These are phyloP conservation scores for Amyelois transitella DNA, from an alignment of 1,140 invertebrate genomes.

Conservation along the genomic window DNA sequence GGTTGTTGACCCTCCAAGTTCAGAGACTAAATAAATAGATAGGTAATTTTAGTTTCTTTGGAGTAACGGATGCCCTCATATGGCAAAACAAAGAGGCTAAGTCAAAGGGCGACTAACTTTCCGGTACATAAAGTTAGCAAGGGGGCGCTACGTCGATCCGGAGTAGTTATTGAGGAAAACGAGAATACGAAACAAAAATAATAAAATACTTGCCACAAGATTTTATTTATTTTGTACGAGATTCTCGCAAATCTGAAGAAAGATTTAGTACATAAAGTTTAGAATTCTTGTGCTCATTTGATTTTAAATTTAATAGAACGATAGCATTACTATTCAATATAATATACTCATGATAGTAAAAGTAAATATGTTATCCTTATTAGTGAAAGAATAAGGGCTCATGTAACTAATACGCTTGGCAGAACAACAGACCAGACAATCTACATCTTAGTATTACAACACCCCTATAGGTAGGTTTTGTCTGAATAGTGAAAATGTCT, in stretches of 20 bases:
- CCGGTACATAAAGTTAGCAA: slow-evolving; percentile 26
- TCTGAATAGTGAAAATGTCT: neutral
- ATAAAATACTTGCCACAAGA: neutral
- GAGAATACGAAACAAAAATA: neutral
- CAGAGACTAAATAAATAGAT: neutral
- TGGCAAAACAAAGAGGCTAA: slow-evolving; percentile 15
- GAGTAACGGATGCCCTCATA: neutral
- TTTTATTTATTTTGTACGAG: neutral
- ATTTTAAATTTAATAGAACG: too few relatives aligned
- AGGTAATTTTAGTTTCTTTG: neutral
- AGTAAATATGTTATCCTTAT: too few relatives aligned
- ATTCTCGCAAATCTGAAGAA: too few relatives aligned
- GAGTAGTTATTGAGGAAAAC: slow-evolving; percentile 1
- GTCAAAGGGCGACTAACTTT: slow-evolving; percentile 22
- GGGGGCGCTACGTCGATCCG: slow-evolving; percentile 16
- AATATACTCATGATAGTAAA: too few relatives aligned
- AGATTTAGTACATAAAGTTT: too few relatives aligned
- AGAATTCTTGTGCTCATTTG: too few relatives aligned
- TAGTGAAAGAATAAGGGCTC: too few relatives aligned
- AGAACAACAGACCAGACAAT: too few relatives aligned
- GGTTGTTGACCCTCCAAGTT: neutral
- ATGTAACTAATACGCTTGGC: too few relatives aligned
- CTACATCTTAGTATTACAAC: too few relatives aligned
- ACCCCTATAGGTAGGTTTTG: too few relatives aligned
- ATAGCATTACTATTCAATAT: too few relatives aligned